Conservation (phyloP, 2,113 vertebrate genomes). For the Alaudala cheleensis region DNA sequence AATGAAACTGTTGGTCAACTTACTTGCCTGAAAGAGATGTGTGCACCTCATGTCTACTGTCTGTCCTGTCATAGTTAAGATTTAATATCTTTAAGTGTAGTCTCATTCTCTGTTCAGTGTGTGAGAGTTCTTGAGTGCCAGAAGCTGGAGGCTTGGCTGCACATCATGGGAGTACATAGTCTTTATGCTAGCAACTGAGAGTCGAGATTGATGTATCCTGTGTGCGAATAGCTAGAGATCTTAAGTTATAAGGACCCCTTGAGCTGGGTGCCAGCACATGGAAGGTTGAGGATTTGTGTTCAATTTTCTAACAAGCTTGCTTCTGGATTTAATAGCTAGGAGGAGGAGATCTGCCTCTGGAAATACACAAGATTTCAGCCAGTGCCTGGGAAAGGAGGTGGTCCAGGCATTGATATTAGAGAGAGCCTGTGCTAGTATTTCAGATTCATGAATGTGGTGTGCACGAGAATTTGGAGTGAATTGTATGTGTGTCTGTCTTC, state of each 20-base stretch:
- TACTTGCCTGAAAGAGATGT: neutral
- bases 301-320: neutral
- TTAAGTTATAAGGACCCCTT: neutral
- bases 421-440: neutral
- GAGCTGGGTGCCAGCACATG: neutral
- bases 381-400: neutral
- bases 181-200: neutral
- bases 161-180: neutral
- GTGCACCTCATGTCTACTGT: neutral
- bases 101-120: neutral
- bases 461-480: neutral
- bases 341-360: neutral
- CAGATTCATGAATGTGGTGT: neutral
- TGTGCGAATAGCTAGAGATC: accelerated
- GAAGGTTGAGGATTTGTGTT: neutral
- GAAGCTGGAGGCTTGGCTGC: neutral
- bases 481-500: neutral
- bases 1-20: neutral
- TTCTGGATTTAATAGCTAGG: neutral
- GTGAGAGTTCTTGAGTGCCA: neutral
- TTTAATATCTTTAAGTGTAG: neutral
- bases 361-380: neutral
- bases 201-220: neutral
- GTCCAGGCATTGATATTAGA: neutral
- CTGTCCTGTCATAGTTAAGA: neutral